A percentile compares a stretch with the other conserved stretches of the same genome.
Evolutionary conservation across 2,888 invertebrate species (phyloP).

Genomic region (Caenorhabditis angaria): DNA sequence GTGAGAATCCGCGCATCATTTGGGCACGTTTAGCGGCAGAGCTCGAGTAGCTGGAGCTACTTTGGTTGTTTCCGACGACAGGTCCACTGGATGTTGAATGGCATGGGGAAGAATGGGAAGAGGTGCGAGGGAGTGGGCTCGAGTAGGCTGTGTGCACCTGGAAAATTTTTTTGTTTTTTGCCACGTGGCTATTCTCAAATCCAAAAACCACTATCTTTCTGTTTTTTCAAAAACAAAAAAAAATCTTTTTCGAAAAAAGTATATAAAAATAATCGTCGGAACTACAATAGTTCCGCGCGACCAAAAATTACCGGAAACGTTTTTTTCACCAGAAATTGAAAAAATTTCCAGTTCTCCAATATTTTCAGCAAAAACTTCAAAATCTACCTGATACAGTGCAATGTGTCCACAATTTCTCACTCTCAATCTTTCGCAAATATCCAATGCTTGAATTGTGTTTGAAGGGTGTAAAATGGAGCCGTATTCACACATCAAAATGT

Average conservation of each 20-base stretch:
- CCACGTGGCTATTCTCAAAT: too few species aligned
- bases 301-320: too few species aligned
- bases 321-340: too few species aligned
- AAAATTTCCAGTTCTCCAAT: neutral
- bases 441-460: slow-evolving; percentile 67
- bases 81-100: slow-evolving; percentile 28
- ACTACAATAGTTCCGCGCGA: neutral
- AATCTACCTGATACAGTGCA: slow-evolving; percentile 65
- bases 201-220: too few species aligned
- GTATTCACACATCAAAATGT: slow-evolving; percentile 70
- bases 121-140: slow-evolving; percentile 23
- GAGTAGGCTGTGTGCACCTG: slow-evolving; percentile 53
- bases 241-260: too few species aligned
- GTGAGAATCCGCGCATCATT: slow-evolving; percentile 52
- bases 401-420: slow-evolving; percentile 70
- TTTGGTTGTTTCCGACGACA: too few species aligned
- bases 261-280: neutral
- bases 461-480: slow-evolving; percentile 68
- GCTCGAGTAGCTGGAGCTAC: too few species aligned
- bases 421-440: slow-evolving; percentile 68
- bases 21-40: slow-evolving; percentile 38
- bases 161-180: slow-evolving; percentile 4
- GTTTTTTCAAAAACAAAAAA: too few species aligned
- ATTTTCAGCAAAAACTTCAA: slow-evolving; percentile 6
- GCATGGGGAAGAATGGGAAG: slow-evolving; percentile 28